phyloP scores from a whole-genome alignment of 1,140 invertebrate genomes.

The Archivesica marissinica region DNA sequence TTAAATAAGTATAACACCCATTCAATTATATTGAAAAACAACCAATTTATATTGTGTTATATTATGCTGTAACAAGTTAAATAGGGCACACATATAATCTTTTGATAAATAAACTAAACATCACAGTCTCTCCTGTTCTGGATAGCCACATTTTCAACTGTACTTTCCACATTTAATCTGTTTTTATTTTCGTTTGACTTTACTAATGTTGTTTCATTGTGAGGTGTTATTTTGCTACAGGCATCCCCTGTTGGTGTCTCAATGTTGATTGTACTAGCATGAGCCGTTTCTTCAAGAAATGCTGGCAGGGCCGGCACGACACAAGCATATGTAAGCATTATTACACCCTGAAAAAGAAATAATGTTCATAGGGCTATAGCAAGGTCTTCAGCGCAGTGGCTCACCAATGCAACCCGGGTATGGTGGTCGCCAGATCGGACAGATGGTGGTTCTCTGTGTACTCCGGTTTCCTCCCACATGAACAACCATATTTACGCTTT shows the following conservation, averaged over 20 bases:
- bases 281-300: neutral
- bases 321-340: constrained; percentile 13
- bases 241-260: neutral
- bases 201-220: neutral
- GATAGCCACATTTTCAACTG: too few species aligned
- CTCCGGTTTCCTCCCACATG: neutral
- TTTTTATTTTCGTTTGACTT: constrained; percentile 5
- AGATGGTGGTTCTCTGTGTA: neutral
- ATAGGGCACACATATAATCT: too few species aligned
- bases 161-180: too few species aligned
- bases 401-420: neutral
- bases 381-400: neutral
- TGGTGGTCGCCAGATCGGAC: neutral
- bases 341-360: neutral
- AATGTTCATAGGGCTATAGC: neutral
- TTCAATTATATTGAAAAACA: too few species aligned
- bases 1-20: too few species aligned
- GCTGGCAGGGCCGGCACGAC: neutral
- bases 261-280: neutral
- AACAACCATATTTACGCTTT: neutral
- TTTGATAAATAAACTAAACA: too few species aligned
- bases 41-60: too few species aligned
- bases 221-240: neutral
- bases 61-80: too few species aligned
- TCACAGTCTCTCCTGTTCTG: too few species aligned